Evolutionary conservation across 35 echinoderm and acorn worm genomes (phyloP).

Genomic region (Heliocidaris tuberculata): DNA sequence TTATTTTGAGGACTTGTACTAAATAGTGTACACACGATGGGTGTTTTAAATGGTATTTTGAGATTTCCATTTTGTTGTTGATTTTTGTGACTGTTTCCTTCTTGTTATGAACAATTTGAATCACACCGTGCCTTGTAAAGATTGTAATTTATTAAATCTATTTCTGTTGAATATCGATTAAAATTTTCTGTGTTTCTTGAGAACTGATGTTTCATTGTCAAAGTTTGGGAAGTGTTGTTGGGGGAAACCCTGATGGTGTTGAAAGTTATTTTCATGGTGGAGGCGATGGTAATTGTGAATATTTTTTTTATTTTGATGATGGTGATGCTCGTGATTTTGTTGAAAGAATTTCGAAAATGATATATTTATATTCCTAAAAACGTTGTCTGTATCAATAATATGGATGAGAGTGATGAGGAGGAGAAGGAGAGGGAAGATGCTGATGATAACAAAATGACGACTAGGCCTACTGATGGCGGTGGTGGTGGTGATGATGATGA

Average conservation of each 20-base stretch:
- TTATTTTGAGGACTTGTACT: neutral
- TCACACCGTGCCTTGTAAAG: conserved; percentile 32
- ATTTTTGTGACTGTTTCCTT: neutral
- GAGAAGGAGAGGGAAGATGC: neutral
- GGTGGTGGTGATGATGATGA: neutral
- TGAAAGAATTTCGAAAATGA: too few species aligned
- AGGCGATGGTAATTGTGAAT: too few species aligned
- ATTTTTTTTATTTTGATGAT: too few species aligned
- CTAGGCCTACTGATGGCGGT: neutral
- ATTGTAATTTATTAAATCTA: conserved; percentile 32
- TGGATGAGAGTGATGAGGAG: neutral
- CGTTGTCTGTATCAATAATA: too few species aligned
- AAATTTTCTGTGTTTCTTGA: neutral
- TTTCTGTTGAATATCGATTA: conserved; percentile 30
- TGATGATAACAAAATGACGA: neutral
- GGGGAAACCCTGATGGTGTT: too few species aligned
- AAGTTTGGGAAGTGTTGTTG: neutral
- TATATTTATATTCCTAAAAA: too few species aligned
- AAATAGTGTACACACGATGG: neutral
- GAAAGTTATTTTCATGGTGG: too few species aligned
- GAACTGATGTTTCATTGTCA: neutral
- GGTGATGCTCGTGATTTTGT: too few species aligned
- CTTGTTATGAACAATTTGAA: neutral
- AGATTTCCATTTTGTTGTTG: neutral
- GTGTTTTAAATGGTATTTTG: neutral